Evolutionary conservation across 1,140 invertebrate species (phyloP), one percentile per base, ranked within the genome.

Genomic region (Ips typographus): DNA sequence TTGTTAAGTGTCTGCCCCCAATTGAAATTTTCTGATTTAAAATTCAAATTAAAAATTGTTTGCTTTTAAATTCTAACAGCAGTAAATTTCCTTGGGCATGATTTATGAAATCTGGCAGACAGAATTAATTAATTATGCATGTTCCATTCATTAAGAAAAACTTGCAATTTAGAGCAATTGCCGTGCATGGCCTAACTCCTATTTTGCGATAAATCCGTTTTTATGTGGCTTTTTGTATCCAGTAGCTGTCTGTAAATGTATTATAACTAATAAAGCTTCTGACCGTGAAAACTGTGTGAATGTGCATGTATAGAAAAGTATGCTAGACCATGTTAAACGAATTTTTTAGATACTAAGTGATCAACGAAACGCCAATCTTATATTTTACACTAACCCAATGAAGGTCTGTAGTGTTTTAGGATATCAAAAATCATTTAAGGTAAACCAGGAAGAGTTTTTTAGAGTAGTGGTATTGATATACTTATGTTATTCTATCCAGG

Each of bases 171-270:
- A n/a, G 7, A 22, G 47, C 40, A 7, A 4, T 7, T 47, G 62
- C 22, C 1, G 40, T 43, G 51, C 52, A 65, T 65, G 51, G 40
- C 36, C 37, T 42, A 22, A 4, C n/a, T 49, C 51, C 8, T 65
- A n/a, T 65, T 56, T 55, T 53, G 52, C 51, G 56, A 47, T 40
- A 56, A 71, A 74, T 74, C 73, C 73, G 73, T 74, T 74, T 74
- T 74, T 74, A 74, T 74, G 73, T 69, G 49, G 68, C 66, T 71
- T 60, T 42, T 59, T 71, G 56, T 68, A 47, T 47, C n/a, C n/a
- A 47, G n/a, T 22, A 22, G 22, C 22, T 22, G 22, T 22, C 22
- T 22, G 22, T 22, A 22, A 22, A 22, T 22, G 22, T 22, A 22
- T 22, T 22, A 22, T 22, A 22, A 22, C 22, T 22, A 49, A 49